Evolutionary conservation across 2,888 invertebrate species (phyloP).

Genomic region (Drosophila macrospina): DNA sequence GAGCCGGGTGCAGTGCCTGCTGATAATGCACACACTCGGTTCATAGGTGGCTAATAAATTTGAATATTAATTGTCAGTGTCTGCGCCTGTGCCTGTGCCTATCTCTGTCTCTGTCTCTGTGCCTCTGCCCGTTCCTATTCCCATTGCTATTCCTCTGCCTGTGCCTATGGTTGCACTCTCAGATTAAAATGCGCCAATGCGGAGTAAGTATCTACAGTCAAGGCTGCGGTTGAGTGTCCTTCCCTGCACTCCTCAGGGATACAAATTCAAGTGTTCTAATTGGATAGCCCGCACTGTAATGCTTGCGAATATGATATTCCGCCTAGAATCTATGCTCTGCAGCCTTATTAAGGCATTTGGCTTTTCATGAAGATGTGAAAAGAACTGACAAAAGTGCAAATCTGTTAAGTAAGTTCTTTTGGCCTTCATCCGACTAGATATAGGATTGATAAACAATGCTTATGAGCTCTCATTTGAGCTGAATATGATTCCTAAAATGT

Average conservation of each 20-base stretch:
- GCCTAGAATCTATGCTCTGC: neutral
- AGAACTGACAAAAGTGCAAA: neutral
- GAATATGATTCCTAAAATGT: too few species aligned
- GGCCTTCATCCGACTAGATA: neutral
- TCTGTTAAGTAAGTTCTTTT: neutral
- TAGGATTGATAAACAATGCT: too few species aligned
- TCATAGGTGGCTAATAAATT: slow-evolving; percentile 85
- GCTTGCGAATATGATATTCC: neutral
- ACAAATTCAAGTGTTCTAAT: slow-evolving; percentile 32
- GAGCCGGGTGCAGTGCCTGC: slow-evolving; percentile 65
- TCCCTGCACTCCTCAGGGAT: neutral
- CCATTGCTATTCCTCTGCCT: neutral
- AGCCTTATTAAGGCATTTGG: neutral
- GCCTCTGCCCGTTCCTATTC: too few species aligned
- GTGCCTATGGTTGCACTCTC: slow-evolving; percentile 46
- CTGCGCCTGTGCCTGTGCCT: slow-evolving; percentile 43
- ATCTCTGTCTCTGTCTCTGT: slow-evolving; percentile 27
- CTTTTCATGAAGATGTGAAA: neutral
- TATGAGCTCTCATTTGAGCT: too few species aligned
- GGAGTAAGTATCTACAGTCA: slow-evolving; percentile 5
- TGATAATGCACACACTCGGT: slow-evolving; percentile 84
- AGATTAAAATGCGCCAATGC: slow-evolving; percentile 73
- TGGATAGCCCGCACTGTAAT: slow-evolving; percentile 31
- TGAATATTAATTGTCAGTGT: slow-evolving; percentile 84
- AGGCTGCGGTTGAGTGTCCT: slow-evolving; percentile 10